These are phyloP conservation scores for Scarus forsteni DNA, from an alignment of 2,797 vertebrate species.

Conservation along the genomic window DNA sequence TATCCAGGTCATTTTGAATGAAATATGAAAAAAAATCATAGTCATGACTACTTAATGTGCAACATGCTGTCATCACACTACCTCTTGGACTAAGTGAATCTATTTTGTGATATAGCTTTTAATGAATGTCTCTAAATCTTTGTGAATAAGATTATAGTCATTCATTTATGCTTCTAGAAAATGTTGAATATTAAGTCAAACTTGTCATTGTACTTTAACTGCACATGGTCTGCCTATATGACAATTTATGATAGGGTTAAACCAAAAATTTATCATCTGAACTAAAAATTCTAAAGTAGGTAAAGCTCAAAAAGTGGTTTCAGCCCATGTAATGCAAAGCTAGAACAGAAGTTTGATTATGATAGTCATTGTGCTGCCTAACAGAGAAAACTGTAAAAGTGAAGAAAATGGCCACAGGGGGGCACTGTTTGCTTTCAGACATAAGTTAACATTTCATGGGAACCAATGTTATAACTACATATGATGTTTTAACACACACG, in stretches of 20 bases:
- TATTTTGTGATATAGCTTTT: not conserved
- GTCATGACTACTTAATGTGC: not conserved
- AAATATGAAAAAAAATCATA: not conserved
- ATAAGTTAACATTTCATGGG: not conserved
- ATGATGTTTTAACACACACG: conserved; percentile 1
- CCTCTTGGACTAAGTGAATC: not conserved
- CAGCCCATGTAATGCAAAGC: not conserved
- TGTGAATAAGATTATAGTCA: not conserved
- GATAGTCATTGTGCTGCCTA: not conserved
- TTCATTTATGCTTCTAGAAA: not conserved
- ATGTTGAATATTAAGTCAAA: not conserved
- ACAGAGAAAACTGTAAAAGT: not conserved
- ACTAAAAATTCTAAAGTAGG: not conserved
- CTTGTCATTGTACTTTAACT: not conserved
- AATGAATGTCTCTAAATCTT: not conserved
- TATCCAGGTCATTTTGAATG: too few species aligned
- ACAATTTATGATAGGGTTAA: too few species aligned
- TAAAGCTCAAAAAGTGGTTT: not conserved
- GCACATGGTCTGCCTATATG: not conserved
- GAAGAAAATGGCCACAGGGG: conserved; percentile 38
- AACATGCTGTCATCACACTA: not conserved
- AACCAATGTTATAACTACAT: not conserved
- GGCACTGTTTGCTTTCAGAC: conserved; percentile 23
- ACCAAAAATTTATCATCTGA: not conserved
- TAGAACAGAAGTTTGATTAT: not conserved